These are phyloP conservation scores for Neoniphon sammara DNA, from an alignment of 2,797 vertebrate genomes.

Conservation along the genomic window DNA sequence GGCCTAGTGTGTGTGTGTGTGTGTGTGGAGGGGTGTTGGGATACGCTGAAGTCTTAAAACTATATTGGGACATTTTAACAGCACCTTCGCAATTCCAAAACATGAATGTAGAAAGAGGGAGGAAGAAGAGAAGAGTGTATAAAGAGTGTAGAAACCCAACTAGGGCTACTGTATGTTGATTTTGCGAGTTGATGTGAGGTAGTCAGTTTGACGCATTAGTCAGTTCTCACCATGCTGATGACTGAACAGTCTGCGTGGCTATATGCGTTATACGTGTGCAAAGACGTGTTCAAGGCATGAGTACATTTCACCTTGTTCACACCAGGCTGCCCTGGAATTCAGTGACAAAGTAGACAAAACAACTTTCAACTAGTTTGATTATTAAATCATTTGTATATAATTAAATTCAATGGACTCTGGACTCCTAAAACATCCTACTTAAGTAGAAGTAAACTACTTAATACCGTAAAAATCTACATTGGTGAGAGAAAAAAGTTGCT, in stretches of 20 bases:
- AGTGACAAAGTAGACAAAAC: constrained; percentile 34
- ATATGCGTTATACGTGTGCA: constrained; percentile 38
- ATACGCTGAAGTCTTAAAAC: constrained; percentile 11
- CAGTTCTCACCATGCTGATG: constrained; percentile 62
- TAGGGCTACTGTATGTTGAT: constrained; percentile 19
- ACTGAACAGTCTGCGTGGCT: constrained; percentile 35
- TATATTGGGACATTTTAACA: constrained; percentile 37
- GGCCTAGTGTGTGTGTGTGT: constrained; percentile 35
- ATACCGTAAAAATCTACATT: too few relatives aligned
- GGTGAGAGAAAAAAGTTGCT: too few relatives aligned
- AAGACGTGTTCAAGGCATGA: constrained; percentile 30
- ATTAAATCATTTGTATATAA: neutral
- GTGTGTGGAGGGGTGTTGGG: neutral
- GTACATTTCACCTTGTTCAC: constrained; percentile 39
- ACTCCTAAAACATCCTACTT: too few relatives aligned
- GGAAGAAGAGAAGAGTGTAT: too few relatives aligned
- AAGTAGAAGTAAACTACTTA: too few relatives aligned
- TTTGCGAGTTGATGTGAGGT: constrained; percentile 56
- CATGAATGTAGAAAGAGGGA: constrained; percentile 42
- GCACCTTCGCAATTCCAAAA: constrained; percentile 58
- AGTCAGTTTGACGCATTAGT: constrained; percentile 66
- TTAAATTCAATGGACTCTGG: neutral
- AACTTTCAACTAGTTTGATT: constrained; percentile 13
- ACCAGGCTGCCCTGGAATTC: constrained; percentile 32
- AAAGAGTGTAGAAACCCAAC: constrained; percentile 26